A percentile compares a stretch with the other conserved stretches of the same genome.
Evolutionary conservation across 2,113 vertebrate genomes (phyloP).

Genomic region (Reinhardtius hippoglossoides): DNA sequence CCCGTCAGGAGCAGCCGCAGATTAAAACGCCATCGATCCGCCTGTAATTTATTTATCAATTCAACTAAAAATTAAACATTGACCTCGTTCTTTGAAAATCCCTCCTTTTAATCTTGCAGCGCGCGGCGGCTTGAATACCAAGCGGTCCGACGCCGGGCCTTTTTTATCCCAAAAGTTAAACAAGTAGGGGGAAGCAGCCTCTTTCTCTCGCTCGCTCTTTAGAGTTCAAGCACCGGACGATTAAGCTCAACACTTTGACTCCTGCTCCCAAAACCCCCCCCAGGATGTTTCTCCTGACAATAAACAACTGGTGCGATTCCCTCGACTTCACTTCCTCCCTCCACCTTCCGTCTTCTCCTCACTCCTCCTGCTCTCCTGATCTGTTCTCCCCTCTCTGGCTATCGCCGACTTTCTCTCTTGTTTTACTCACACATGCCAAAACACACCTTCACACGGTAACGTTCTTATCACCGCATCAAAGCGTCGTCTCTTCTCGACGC

Average conservation of each 20-base stretch:
- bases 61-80: constrained; percentile 79
- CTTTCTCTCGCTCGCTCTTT: constrained; percentile 30
- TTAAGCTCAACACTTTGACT: constrained; percentile 44
- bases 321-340: constrained; percentile 28
- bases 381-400: constrained; percentile 60
- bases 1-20: constrained; percentile 54
- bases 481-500: constrained; percentile 5
- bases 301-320: constrained; percentile 64
- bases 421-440: constrained; percentile 40
- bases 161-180: constrained; percentile 42
- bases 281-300: constrained; percentile 58
- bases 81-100: constrained; percentile 66
- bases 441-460: constrained; percentile 35
- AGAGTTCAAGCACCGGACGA: constrained; percentile 41
- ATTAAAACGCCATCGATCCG: constrained; percentile 79
- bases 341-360: constrained; percentile 46
- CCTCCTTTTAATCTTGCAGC: constrained; percentile 57
- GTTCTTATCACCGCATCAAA: constrained; percentile 63
- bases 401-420: constrained; percentile 46
- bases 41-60: constrained; percentile 79
- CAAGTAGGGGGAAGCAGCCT: constrained; percentile 20
- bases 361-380: constrained; percentile 57
- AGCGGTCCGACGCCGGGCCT: constrained; percentile 24
- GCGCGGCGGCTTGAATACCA: constrained; percentile 62
- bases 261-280: constrained; percentile 39